phyloP scores from a whole-genome alignment of 2,888 invertebrate species.

The Euplexia lucipara region DNA sequence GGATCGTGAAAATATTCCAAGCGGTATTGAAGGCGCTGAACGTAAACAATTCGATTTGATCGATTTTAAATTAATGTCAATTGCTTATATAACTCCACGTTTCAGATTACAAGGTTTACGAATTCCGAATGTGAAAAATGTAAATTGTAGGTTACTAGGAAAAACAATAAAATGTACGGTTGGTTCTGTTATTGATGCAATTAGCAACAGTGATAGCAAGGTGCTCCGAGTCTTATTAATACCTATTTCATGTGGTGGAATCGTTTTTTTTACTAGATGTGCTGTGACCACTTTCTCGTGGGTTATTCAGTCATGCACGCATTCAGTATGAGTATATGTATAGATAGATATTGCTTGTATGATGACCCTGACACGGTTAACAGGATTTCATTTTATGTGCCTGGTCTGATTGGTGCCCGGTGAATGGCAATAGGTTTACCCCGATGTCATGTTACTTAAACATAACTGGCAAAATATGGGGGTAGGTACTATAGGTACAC shows the following conservation, averaged over 20 bases:
- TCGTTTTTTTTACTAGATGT: background rate
- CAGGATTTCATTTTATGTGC: background rate
- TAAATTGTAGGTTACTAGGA: conserved; percentile 21
- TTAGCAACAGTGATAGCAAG: conserved; percentile 35
- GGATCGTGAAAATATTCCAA: conserved; percentile 15
- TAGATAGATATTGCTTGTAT: background rate
- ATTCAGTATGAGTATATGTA: background rate
- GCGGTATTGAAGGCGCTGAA: background rate
- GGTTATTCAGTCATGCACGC: too few relatives aligned
- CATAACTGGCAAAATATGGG: too few relatives aligned
- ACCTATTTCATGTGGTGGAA: too few relatives aligned
- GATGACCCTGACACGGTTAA: background rate
- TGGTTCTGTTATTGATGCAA: conserved; percentile 39
- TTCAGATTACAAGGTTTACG: conserved; percentile 15
- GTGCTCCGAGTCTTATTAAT: conserved; percentile 6
- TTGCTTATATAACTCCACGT: conserved; percentile 14
- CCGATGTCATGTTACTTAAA: too few relatives aligned
- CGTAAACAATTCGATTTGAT: conserved; percentile 14
- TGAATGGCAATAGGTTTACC: too few relatives aligned
- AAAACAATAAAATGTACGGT: conserved; percentile 39
- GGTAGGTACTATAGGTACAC: too few relatives aligned
- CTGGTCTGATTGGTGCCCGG: too few relatives aligned
- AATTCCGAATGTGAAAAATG: conserved; percentile 5
- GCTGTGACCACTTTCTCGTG: background rate
- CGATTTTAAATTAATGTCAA: background rate